These are phyloP conservation scores for Steatocranus sp. DNA, from an alignment of 2,797 vertebrate genomes.

Conservation along the genomic window DNA sequence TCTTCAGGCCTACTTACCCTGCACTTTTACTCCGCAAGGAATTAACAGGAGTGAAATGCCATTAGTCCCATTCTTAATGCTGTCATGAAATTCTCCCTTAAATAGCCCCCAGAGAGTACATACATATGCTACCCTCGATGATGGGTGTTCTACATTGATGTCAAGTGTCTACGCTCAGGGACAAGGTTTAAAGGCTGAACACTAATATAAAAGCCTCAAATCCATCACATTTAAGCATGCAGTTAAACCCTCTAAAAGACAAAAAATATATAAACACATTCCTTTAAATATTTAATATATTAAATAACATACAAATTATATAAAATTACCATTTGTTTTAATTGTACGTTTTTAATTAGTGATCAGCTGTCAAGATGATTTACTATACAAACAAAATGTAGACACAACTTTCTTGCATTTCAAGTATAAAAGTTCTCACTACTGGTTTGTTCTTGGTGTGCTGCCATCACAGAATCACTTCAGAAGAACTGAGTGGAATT, in stretches of 20 bases:
- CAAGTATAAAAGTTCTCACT: neutral
- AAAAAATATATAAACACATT: neutral
- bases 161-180: neutral
- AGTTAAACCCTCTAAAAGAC: neutral
- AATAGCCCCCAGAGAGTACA: neutral
- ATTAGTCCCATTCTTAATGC: constrained; percentile 10
- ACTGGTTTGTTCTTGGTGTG: neutral
- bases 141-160: neutral
- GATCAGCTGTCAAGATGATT: neutral
- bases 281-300: neutral
- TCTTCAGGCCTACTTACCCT: constrained; percentile 12
- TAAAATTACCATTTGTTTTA: neutral
- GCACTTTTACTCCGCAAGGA: constrained; percentile 1
- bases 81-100: constrained; percentile 22
- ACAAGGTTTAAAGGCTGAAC: neutral
- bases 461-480: neutral
- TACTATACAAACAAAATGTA: neutral
- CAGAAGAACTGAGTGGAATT: constrained; percentile 2
- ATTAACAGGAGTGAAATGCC: constrained; percentile 9
- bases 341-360: neutral
- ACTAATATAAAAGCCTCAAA: neutral
- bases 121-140: neutral
- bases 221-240: neutral
- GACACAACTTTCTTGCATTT: too few species aligned
- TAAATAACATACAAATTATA: neutral